Evolutionary conservation across 1,140 invertebrate species (phyloP), one percentile per base, ranked within the genome.

Genomic region (Vanessa atalanta): DNA sequence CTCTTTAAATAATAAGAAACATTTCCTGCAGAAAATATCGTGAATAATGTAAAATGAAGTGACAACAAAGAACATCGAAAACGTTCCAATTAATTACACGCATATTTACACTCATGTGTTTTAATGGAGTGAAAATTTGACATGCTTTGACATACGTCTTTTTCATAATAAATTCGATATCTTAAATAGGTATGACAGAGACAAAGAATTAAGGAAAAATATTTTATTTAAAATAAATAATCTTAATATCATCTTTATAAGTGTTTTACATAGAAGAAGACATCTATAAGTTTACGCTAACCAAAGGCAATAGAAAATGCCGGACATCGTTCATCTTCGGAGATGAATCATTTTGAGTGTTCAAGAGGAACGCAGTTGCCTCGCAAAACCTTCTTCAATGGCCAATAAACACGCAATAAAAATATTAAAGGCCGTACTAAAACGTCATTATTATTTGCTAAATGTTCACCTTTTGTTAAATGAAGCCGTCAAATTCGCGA

Each of bases 401-500:
- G 89, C 86, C 84, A 89, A 90, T 92, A 91, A 91, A 89, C 89
- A 92, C 84, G 78, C 84, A 85, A 87, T 91, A 90, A 89, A 85
- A 89, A 86, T 89, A 91, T 88, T 81, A 86, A 85, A 83, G 77
- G 82, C 81, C 76, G 82, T 81, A 88, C 84, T 90, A 90, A 92
- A 90, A 83, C 75, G 84, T 84, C 85, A 86, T 90, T 86, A 88
- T 88, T 85, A 81, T 88, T 88, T 83, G 86, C 84, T 81, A 84
- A 91, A 92, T 84, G 87, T 88, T 81, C 86, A 89, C 84, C 84
- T 87, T 90, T 87, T 86, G 87, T 88, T 88, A 84, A 88, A 90
- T 86, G 81, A 86, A 87, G 83, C 78, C 83, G 83, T 87, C 86
- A 84, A 84, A 86, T 81, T 74, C 69, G 76, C 74, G 70, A 70